These are phyloP conservation scores for Drosophila mimica DNA, from an alignment of 2,888 invertebrate genomes.

Conservation along the genomic window DNA sequence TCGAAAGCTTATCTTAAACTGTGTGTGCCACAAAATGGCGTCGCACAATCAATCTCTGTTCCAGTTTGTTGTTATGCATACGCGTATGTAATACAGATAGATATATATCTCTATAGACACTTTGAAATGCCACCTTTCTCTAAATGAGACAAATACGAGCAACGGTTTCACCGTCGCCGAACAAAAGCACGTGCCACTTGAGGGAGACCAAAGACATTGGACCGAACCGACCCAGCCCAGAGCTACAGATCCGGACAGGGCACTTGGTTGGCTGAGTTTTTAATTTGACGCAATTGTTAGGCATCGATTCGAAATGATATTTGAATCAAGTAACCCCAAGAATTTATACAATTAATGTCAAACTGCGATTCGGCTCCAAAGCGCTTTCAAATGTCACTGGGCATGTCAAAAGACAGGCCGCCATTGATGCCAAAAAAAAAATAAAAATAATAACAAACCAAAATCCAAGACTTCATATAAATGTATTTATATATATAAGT, in stretches of 20 bases:
- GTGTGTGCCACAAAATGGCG: slow-evolving; percentile 50
- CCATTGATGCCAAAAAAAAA: slow-evolving; percentile 46
- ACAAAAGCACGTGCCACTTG: slow-evolving; percentile 78
- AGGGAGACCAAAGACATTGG: slow-evolving; percentile 46
- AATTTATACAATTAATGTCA: slow-evolving; percentile 73
- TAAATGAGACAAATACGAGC: slow-evolving; percentile 69
- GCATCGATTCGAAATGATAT: slow-evolving; percentile 64
- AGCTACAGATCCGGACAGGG: slow-evolving; percentile 41
- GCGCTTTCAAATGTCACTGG: slow-evolving; percentile 73
- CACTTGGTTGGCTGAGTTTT: slow-evolving; percentile 59
- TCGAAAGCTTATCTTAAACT: slow-evolving; percentile 26
- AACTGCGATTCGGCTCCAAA: slow-evolving; percentile 54
- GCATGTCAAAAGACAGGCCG: slow-evolving; percentile 63
- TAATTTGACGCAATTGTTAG: slow-evolving; percentile 76
- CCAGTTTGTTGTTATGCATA: slow-evolving; percentile 57
- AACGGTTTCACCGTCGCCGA: slow-evolving; percentile 63
- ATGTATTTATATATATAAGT: slow-evolving; percentile 8
- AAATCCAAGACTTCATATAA: slow-evolving; percentile 26
- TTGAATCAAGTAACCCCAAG: slow-evolving; percentile 59
- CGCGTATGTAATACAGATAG: slow-evolving; percentile 8
- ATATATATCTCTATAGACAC: slow-evolving; percentile 28
- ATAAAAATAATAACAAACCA: slow-evolving; percentile 19
- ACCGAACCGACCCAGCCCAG: slow-evolving; percentile 25
- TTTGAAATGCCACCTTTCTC: slow-evolving; percentile 72
- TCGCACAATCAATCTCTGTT: slow-evolving; percentile 68